These are phyloP conservation scores for Oithona nana DNA, from an alignment of 2,888 invertebrate species.

Conservation along the genomic window DNA sequence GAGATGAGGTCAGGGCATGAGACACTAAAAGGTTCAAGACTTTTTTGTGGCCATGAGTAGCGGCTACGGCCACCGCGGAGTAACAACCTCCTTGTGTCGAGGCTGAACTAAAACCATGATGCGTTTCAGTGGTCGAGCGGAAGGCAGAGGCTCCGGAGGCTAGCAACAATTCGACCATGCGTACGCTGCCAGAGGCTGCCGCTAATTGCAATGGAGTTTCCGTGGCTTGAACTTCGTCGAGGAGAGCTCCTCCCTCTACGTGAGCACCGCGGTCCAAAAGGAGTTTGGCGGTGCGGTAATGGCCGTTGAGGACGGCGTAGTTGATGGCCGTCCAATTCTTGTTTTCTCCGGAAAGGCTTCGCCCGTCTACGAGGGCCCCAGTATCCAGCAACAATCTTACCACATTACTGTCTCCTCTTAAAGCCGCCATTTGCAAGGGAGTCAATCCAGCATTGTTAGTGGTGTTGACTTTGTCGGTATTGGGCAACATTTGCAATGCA, in stretches of 20 bases:
- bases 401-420: conserved; percentile 56
- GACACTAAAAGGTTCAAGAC: conserved; percentile 57
- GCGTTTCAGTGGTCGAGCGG: conserved; percentile 40
- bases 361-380: conserved; percentile 63
- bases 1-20: conserved; percentile 27
- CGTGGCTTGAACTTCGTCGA: conserved; percentile 58
- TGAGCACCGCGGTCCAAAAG: conserved; percentile 53
- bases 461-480: conserved; percentile 42
- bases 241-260: conserved; percentile 65
- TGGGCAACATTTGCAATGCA: conserved; percentile 52
- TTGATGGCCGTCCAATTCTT: conserved; percentile 65
- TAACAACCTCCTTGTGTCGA: conserved; percentile 30
- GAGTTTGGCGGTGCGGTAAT: conserved; percentile 26
- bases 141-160: conserved; percentile 74
- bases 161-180: conserved; percentile 55
- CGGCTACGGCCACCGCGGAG: conserved; percentile 62
- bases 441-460: conserved; percentile 58
- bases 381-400: conserved; percentile 48
- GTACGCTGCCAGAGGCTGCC: conserved; percentile 56
- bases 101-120: not conserved
- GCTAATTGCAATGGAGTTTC: conserved; percentile 73
- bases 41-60: conserved; percentile 63
- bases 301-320: conserved; percentile 44
- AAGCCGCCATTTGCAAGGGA: conserved; percentile 60
- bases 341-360: conserved; percentile 26